Conservation (phyloP, 2,113 vertebrate genomes). For the Malurus cyaneus region DNA sequence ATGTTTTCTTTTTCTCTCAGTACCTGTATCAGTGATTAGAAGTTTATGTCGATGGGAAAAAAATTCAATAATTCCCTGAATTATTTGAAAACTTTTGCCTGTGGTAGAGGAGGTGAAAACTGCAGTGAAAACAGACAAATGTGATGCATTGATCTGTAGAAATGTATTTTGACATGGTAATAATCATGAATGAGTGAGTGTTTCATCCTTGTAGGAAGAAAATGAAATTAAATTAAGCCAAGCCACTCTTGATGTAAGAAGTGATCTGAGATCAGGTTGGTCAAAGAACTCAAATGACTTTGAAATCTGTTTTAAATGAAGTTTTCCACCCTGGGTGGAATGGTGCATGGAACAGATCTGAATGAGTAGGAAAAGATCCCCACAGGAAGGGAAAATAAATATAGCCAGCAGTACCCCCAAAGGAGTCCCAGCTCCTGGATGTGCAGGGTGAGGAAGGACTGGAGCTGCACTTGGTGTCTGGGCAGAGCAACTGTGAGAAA, state of each 20-base stretch:
- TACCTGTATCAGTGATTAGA: neutral
- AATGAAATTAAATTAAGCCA: neutral
- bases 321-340: rapidly evolving
- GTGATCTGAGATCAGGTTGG: neutral
- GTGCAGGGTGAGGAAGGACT: neutral
- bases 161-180: neutral
- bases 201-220: neutral
- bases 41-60: neutral
- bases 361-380: neutral
- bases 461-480: neutral
- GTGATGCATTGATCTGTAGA: neutral
- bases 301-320: neutral
- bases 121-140: neutral
- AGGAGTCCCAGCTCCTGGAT: neutral
- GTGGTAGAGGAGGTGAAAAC: neutral
- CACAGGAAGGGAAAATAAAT: neutral
- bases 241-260: neutral
- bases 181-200: neutral
- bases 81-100: neutral
- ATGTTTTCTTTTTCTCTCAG: neutral
- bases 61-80: neutral
- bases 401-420: neutral
- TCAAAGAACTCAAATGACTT: neutral
- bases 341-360: rapidly evolving
- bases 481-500: slow-evolving; percentile 36